Evolutionary conservation across 92 coral and sea anemone species (phyloP).

Genomic region (Palythoa caribaeorum): DNA sequence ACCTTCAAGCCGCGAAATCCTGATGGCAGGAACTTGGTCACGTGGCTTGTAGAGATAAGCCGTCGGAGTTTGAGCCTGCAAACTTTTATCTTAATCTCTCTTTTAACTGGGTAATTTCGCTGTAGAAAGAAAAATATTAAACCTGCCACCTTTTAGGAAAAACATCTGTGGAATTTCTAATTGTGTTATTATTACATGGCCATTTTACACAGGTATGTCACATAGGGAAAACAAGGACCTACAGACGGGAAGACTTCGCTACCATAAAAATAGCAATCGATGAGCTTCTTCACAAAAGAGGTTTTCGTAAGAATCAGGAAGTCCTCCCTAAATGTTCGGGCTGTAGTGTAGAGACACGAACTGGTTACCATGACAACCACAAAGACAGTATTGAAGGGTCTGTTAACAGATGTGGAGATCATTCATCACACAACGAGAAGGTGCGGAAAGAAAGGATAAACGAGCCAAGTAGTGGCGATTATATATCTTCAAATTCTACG

Average conservation of each 20-base stretch:
- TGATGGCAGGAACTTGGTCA: too few relatives aligned
- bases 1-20: too few relatives aligned
- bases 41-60: too few relatives aligned
- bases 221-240: conserved; percentile 80
- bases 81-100: too few relatives aligned
- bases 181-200: not conserved
- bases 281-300: conserved; percentile 72
- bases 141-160: not conserved
- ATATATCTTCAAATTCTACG: not conserved
- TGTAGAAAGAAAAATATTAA: not conserved
- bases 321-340: conserved; percentile 16
- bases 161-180: not conserved
- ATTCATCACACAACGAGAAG: not conserved
- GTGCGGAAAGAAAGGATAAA: not conserved
- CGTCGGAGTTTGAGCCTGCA: too few relatives aligned
- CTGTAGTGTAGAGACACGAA: not conserved
- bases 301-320: conserved; percentile 69
- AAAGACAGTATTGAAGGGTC: not conserved
- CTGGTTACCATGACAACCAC: not conserved
- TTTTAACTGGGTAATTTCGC: too few relatives aligned
- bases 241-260: conserved; percentile 50
- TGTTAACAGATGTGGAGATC: not conserved
- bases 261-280: conserved; percentile 61
- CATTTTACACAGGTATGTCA: conserved; percentile 79
- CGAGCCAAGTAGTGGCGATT: not conserved